Evolutionary conservation across 2,888 invertebrate species (phyloP).

Genomic region (Phlogophora meticulosa): DNA sequence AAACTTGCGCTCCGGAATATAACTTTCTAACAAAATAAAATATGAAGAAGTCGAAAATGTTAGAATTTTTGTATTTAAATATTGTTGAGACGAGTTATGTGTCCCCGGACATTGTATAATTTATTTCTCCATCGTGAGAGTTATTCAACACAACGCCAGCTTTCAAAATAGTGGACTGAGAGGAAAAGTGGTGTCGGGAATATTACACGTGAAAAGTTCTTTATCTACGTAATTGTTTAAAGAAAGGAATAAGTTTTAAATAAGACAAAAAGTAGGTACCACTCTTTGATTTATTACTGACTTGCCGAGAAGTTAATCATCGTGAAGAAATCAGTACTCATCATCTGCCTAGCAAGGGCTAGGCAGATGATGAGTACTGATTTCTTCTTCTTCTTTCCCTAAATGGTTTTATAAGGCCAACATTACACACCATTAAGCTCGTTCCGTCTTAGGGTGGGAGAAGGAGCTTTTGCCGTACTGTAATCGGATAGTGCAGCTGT

Average conservation of each 20-base stretch:
- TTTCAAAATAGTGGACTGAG: constrained; percentile 20
- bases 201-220: constrained; percentile 11
- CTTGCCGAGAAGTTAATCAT: no score
- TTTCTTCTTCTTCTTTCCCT: no score
- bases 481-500: no score
- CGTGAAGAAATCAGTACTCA: no score
- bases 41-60: constrained; percentile 29
- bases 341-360: no score
- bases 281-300: no score
- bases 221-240: not conserved
- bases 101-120: constrained; percentile 42
- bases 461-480: no score
- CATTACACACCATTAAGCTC: no score
- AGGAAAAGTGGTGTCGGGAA: constrained; percentile 30
- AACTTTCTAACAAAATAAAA: constrained; percentile 48
- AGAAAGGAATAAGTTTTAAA: not conserved
- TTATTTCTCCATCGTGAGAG: constrained; percentile 44
- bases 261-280: not conserved
- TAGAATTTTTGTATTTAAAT: constrained; percentile 45
- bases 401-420: no score
- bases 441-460: no score
- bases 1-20: constrained; percentile 31
- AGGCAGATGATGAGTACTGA: no score
- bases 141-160: constrained; percentile 17
- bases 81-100: constrained; percentile 50